Conservation (phyloP, 2,888 invertebrate species). For the Orthosia cruda region DNA sequence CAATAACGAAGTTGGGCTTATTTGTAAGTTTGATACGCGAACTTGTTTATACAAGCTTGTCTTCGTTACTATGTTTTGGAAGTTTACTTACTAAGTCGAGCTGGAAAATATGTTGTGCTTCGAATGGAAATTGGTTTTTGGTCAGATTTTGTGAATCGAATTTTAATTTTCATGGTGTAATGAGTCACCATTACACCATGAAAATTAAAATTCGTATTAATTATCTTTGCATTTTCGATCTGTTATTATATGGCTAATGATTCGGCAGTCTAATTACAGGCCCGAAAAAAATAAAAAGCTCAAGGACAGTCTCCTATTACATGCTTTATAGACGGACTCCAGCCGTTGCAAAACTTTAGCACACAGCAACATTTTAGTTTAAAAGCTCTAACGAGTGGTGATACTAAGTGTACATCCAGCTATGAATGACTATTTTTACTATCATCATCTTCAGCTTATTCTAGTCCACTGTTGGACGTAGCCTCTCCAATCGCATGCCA, state of each 20-base stretch:
- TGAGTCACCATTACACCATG: too few species aligned
- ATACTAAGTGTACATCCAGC: too few species aligned
- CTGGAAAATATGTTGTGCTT: conserved; percentile 21
- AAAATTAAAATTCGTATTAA: too few species aligned
- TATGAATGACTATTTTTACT: not conserved
- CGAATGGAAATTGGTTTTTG: conserved; percentile 8
- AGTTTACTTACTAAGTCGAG: not conserved
- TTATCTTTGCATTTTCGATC: too few species aligned
- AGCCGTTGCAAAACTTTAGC: not conserved
- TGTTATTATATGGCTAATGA: too few species aligned
- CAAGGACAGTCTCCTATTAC: too few species aligned
- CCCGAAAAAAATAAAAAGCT: not conserved
- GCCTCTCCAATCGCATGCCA: too few species aligned
- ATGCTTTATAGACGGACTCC: not conserved
- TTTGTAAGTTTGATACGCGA: conserved; percentile 50
- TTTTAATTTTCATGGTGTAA: not conserved
- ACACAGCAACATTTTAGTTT: not conserved
- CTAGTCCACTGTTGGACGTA: too few species aligned
- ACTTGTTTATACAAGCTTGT: conserved; percentile 25
- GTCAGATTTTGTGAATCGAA: not conserved
- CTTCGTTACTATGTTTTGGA: conserved; percentile 26
- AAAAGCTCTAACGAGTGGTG: too few species aligned
- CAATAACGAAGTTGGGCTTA: conserved; percentile 48
- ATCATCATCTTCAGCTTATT: too few species aligned
- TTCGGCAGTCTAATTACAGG: not conserved